Evolutionary conservation across 2,113 vertebrate species (phyloP).

Genomic region (Oreochromis niloticus): DNA sequence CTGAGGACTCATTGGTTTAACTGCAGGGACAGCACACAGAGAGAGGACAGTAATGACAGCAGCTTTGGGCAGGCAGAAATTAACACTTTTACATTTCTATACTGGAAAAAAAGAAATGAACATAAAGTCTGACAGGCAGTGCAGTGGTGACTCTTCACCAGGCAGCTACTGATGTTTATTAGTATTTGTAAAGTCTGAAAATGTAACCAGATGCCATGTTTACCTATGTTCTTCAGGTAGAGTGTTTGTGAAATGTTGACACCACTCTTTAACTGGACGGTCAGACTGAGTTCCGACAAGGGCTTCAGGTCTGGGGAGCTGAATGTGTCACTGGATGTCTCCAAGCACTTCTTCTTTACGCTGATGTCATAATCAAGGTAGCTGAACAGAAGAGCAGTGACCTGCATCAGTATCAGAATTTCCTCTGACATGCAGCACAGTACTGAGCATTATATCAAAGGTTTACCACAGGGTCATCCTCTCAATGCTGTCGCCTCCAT

Average conservation of each 20-base stretch:
- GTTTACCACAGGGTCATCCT: conserved; percentile 55
- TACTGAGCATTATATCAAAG: accelerated
- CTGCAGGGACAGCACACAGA: conserved; percentile 27
- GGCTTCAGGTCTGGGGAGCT: not conserved
- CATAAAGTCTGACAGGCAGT: not conserved
- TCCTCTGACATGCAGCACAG: not conserved
- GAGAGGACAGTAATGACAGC: not conserved
- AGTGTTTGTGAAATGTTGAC: not conserved
- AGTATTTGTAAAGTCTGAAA: not conserved
- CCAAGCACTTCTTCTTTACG: not conserved
- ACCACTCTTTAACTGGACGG: not conserved
- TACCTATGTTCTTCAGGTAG: conserved; percentile 38
- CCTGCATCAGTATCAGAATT: not conserved
- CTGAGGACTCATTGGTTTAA: conserved; percentile 55
- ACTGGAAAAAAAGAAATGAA: not conserved
- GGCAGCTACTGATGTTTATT: not conserved
- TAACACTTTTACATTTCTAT: not conserved
- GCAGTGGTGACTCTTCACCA: not conserved
- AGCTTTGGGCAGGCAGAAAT: not conserved
- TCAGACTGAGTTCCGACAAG: accelerated
- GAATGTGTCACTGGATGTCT: not conserved
- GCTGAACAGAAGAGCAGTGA: not conserved
- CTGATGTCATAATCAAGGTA: not conserved
- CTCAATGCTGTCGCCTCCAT: not conserved
- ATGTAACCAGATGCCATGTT: not conserved